Conservation (phyloP, 2,888 invertebrate genomes). For the Erebia ligea region DNA sequence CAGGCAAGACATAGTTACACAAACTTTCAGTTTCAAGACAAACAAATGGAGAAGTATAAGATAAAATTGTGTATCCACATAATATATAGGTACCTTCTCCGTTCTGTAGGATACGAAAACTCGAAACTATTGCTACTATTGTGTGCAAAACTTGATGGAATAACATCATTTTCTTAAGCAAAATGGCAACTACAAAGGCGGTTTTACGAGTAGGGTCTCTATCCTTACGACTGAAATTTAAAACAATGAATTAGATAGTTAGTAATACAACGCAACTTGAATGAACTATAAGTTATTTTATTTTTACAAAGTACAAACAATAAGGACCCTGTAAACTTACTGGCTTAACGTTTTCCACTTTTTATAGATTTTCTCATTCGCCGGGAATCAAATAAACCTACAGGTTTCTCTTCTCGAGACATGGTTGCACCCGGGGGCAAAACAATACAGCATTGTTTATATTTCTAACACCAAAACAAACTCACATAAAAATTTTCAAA, state of each 20-base stretch:
- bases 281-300: not conserved
- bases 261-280: not conserved
- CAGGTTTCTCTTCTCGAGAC: slow-evolving; percentile 4
- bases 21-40: too few species aligned
- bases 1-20: too few species aligned
- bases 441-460: too few species aligned
- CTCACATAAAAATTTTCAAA: not conserved
- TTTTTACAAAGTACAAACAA: not conserved
- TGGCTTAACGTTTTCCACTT: not conserved
- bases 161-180: not conserved
- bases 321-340: not conserved
- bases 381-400: slow-evolving; percentile 1
- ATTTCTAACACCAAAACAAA: not conserved
- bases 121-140: too few species aligned
- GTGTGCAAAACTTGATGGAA: not conserved
- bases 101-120: too few species aligned
- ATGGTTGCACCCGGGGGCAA: not conserved
- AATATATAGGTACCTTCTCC: too few species aligned
- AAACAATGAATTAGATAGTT: not conserved
- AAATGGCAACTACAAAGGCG: slow-evolving; percentile 2
- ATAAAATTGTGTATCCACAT: too few species aligned
- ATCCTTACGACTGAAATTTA: slow-evolving; percentile 4
- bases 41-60: too few species aligned
- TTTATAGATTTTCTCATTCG: not conserved
- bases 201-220: not conserved